A percentile compares a stretch with the other conserved stretches of the same genome.
These are phyloP conservation scores for Pristionchus mayeri DNA, from an alignment of 2,888 invertebrate species.

Conservation along the genomic window DNA sequence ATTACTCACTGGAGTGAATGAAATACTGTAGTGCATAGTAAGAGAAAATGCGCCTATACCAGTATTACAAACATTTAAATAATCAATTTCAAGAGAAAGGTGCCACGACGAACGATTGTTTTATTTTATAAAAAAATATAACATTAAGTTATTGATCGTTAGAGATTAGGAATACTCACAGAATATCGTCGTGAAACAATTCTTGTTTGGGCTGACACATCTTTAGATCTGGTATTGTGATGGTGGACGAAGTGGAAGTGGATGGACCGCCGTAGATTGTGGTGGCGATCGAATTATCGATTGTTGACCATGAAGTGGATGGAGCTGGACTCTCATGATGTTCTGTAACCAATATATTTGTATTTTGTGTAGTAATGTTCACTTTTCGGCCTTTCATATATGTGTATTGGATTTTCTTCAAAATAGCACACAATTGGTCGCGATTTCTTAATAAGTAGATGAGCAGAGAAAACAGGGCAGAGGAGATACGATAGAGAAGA, in stretches of 20 bases:
- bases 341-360: background rate
- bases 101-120: no score
- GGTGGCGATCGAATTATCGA: constrained; percentile 21
- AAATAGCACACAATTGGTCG: background rate
- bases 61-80: no score
- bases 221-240: constrained; percentile 40
- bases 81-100: no score
- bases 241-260: constrained; percentile 11
- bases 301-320: constrained; percentile 30
- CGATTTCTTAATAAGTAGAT: constrained; percentile 25
- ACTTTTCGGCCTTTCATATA: background rate
- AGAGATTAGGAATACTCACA: constrained; percentile 4
- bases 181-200: background rate
- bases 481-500: background rate
- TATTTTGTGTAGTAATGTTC: background rate
- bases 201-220: background rate
- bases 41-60: no score
- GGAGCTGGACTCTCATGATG: constrained; percentile 19
- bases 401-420: background rate
- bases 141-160: no score
- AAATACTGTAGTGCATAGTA: no score
- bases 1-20: no score
- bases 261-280: constrained; percentile 27
- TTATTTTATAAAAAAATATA: no score
- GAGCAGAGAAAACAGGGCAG: background rate